phyloP scores from a whole-genome alignment of 2,797 vertebrate genomes.

The Hipposideros larvatus region DNA sequence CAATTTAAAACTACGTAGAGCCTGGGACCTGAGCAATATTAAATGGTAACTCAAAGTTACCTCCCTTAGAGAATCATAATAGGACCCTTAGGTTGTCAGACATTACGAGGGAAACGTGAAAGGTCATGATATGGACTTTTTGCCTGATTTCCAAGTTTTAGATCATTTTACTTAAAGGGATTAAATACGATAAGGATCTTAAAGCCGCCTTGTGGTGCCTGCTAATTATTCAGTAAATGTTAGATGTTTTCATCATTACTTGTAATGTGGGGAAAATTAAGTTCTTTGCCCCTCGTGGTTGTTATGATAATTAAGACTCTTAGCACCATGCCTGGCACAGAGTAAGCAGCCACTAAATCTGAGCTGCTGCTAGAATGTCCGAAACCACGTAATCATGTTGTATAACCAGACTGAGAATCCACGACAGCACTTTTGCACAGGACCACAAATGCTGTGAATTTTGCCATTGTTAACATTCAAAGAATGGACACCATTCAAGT shows the following conservation, averaged over 20 bases:
- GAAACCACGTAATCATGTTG: neutral
- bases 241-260: neutral
- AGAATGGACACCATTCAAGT: neutral
- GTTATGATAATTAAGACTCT: neutral
- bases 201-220: neutral
- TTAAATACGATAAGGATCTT: neutral
- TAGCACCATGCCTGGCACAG: neutral
- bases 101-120: neutral
- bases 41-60: neutral
- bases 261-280: neutral
- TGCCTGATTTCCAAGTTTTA: neutral
- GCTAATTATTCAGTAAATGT: neutral
- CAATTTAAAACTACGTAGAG: neutral
- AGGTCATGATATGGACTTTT: neutral
- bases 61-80: neutral
- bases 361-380: neutral
- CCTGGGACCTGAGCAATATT: neutral
- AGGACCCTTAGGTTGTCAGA: neutral
- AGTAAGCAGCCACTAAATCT: neutral
- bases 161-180: neutral
- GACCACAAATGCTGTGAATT: neutral
- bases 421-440: neutral
- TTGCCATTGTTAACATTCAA: neutral
- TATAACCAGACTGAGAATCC: neutral
- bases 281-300: neutral